Base-by-base conservation (phyloP, 2,888 invertebrate genomes). In the Tachina fera region DNA sequence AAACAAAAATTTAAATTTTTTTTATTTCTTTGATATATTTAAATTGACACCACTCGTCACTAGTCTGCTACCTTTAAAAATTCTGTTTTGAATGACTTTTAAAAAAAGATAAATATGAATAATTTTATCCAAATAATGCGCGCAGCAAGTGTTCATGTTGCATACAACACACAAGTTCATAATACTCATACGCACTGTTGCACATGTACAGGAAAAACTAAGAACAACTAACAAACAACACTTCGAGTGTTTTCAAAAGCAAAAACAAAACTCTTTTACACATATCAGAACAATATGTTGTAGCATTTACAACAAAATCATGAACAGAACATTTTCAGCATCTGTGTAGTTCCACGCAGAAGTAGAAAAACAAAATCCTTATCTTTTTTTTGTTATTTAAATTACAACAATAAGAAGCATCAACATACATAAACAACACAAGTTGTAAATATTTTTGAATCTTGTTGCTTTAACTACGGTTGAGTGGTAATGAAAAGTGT, bases 161-260 rank as follows among this genome's bases (percentile, higher is more conserved):
- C n/a, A 45, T 56, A 31, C n/a, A 76, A 65, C 22, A 65, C 22
- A 76, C n/a, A 63, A 39, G 11, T 51, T 14, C 51, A 39, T 19
- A 82, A 39, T 65, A 41, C 47, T 77, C 67, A 83, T 74, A 78
- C 83, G 77, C 77, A 68, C 77, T 67, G 77, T 61, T 83, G 83
- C 65, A 74, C 72, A 56, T 49, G 47, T 43, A 47, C 68, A 61
- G 75, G 56, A 70, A 76, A 67, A 70, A 63, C 31, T 31, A 31
- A 31, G 49, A 75, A 61, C 45, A 79, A 70, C 60, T 51, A 49
- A 58, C 22, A 49, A 49, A 58, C 22, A 49, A 58, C 22, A 43
- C 13, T 22, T 45, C 9, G 19, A 60, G 22, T 51, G 19, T 51
- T 71, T 56, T 31, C 31, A 22, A 49, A 13, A 79, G 49, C 53